Percentiles rank a stretch among this genome's conserved stretches.
These are phyloP conservation scores for Pseudorhombus dupliciocellatus DNA, from an alignment of 2,113 vertebrate genomes.

Conservation along the genomic window DNA sequence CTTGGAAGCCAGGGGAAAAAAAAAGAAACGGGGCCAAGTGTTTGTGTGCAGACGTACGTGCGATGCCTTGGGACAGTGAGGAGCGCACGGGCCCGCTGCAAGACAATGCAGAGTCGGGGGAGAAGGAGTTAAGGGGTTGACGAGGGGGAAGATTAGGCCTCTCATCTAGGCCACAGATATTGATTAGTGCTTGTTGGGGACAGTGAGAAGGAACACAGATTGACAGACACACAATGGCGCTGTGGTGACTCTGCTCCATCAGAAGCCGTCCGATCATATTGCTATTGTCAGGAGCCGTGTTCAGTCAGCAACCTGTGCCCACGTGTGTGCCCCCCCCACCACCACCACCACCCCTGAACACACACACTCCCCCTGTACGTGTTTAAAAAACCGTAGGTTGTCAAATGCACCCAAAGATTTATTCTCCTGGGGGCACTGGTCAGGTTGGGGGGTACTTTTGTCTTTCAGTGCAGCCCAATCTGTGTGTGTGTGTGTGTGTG, in stretches of 20 bases:
- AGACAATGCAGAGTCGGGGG: conserved; percentile 69
- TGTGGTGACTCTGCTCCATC: conserved; percentile 39
- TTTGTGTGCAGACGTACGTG: conserved; percentile 43
- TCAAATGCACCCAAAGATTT: background rate
- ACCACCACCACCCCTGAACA: background rate
- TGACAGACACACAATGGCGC: conserved; percentile 77
- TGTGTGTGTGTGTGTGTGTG: conserved; percentile 30
- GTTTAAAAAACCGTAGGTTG: background rate
- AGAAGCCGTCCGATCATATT: conserved; percentile 62
- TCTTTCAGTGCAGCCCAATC: conserved; percentile 23
- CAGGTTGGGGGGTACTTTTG: conserved; percentile 34
- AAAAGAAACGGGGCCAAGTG: conserved; percentile 68
- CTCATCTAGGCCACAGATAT: conserved; percentile 84
- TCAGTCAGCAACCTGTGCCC: conserved; percentile 44
- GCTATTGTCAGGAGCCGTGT: conserved; percentile 57
- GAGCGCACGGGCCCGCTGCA: conserved; percentile 56
- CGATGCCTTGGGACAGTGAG: conserved; percentile 69
- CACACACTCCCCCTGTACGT: background rate
- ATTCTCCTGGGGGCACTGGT: conserved; percentile 15
- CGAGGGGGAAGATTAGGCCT: conserved; percentile 68
- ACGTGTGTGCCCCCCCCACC: background rate
- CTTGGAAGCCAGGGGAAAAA: conserved; percentile 39
- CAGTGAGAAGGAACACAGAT: conserved; percentile 74
- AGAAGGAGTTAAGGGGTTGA: conserved; percentile 41
- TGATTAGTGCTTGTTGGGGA: conserved; percentile 79